phyloP scores from a whole-genome alignment of 2,797 vertebrate species.

The Alfaro cultratus region DNA sequence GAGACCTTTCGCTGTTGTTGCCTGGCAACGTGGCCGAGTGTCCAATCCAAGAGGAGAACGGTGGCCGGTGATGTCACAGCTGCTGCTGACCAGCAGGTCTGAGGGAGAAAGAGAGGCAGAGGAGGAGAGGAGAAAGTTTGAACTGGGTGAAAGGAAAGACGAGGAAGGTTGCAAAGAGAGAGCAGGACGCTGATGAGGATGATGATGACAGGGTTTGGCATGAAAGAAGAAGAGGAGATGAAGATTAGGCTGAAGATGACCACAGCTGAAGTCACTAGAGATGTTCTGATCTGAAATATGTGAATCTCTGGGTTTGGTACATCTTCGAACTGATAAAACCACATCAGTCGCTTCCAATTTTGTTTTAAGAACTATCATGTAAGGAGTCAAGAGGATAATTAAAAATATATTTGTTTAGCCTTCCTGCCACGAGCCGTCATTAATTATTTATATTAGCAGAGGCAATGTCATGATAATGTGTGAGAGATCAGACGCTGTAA shows the following conservation, averaged over 20 bases:
- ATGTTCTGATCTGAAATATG: neutral
- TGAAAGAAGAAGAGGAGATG: neutral
- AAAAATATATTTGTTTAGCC: neutral
- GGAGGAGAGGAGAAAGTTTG: constrained; percentile 71
- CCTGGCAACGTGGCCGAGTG: constrained; percentile 84
- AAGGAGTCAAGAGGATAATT: neutral
- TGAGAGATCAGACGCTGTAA: neutral
- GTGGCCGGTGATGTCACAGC: constrained; percentile 86
- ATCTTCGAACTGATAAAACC: neutral
- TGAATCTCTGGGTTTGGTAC: neutral
- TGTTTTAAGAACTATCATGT: neutral
- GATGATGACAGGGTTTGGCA: constrained; percentile 47
- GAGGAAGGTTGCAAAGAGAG: constrained; percentile 38
- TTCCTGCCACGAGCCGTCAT: neutral
- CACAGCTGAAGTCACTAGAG: neutral
- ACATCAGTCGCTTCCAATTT: neutral
- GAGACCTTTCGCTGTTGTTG: constrained; percentile 87
- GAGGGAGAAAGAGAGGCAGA: constrained; percentile 54
- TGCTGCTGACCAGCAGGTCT: constrained; percentile 82
- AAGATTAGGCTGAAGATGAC: neutral
- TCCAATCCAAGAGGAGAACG: constrained; percentile 83
- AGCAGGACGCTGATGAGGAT: constrained; percentile 25
- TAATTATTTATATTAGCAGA: neutral
- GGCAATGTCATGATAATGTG: neutral
- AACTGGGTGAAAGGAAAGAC: constrained; percentile 49